Evolutionary conservation across 2,797 vertebrate species (phyloP), one percentile per base, ranked within the genome.

Genomic region (Linurgus olivaceus): DNA sequence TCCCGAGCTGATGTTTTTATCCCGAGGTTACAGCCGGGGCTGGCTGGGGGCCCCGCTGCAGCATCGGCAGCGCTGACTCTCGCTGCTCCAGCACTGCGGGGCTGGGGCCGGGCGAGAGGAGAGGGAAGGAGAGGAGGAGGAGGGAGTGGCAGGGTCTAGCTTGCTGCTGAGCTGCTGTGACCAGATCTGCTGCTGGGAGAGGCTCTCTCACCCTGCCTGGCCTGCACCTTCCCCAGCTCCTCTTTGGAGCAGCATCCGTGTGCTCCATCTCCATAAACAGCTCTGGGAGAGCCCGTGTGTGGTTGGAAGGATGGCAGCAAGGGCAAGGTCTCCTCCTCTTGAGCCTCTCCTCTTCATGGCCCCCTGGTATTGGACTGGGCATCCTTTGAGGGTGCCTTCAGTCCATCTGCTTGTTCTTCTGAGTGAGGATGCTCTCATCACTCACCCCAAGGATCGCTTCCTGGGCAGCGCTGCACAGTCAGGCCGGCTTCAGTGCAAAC

Each of bases 1-100:
- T 96, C 74, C 75, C 2, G 33, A 88, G 90, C 40, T 13, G 68
- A 75, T 95, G 94, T 95, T 96, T 96, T 93, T 48, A 66, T 81
- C 88, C 91, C 1, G 33, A 90, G 82, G 65, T 81, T 92, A n/a
- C n/a, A 50, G 87, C 87, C 17, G 18, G 85, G 19, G 45, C 29
- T 96, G 95, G 82, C 95, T 68, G 13, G 0, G 72, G 85, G 89
- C 89, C 90, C 72, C 44, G 35, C 85, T 14, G 94, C 93, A 91
- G 94, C 89, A 31, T 54, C 73, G 58, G 91, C 91, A 80, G 90
- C 65, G 47, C 72, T 94, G 94, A 88, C 78, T 96, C 71, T 77
- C 83, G 55, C 72, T 0, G 31, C 87, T 96, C 95, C 94, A 91
- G 75, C 87, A 91, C 57, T 0, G 8, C 2, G 0, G 85, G 71